Percentiles rank a stretch among this genome's conserved stretches.
Evolutionary conservation across 1,140 invertebrate genomes (phyloP).

Genomic region (Muscidifurax raptorellus): DNA sequence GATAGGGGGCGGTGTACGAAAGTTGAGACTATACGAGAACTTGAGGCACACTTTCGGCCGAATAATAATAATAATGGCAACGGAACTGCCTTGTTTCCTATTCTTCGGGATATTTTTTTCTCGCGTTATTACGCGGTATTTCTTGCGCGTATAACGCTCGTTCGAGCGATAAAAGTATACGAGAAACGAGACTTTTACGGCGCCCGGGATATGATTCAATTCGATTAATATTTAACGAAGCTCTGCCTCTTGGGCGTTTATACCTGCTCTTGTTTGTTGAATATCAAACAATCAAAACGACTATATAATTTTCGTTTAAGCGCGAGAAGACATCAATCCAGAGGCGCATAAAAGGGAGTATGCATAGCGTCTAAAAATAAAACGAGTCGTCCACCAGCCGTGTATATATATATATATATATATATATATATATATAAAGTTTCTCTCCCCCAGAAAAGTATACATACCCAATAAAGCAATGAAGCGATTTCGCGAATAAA

Average conservation of each 20-base stretch:
- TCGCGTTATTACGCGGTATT: slow-evolving; percentile 21
- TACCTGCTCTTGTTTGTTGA: not conserved
- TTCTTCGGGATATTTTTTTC: not conserved
- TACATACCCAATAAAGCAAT: slow-evolving; percentile 27
- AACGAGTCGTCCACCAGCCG: not conserved
- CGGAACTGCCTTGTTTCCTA: not conserved
- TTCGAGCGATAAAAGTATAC: slow-evolving; percentile 34
- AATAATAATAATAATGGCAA: slow-evolving; percentile 47
- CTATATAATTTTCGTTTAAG: not conserved
- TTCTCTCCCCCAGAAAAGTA: not conserved
- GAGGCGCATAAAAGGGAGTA: too few species aligned
- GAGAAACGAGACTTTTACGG: slow-evolving; percentile 28
- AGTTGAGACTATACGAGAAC: slow-evolving; percentile 17
- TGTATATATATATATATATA: too few species aligned
- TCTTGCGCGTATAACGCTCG: slow-evolving; percentile 36
- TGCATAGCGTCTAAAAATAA: not conserved
- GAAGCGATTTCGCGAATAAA: slow-evolving; percentile 24
- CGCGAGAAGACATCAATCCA: too few species aligned
- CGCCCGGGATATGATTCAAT: slow-evolving; percentile 14
- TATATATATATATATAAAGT: too few species aligned
- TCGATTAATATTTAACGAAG: slow-evolving; percentile 43
- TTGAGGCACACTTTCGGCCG: slow-evolving; percentile 22
- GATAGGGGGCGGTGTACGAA: slow-evolving; percentile 53
- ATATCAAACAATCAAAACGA: not conserved
- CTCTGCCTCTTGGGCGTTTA: not conserved